These are phyloP conservation scores for Chouioia cunea DNA, from an alignment of 2,888 invertebrate genomes.

Conservation along the genomic window DNA sequence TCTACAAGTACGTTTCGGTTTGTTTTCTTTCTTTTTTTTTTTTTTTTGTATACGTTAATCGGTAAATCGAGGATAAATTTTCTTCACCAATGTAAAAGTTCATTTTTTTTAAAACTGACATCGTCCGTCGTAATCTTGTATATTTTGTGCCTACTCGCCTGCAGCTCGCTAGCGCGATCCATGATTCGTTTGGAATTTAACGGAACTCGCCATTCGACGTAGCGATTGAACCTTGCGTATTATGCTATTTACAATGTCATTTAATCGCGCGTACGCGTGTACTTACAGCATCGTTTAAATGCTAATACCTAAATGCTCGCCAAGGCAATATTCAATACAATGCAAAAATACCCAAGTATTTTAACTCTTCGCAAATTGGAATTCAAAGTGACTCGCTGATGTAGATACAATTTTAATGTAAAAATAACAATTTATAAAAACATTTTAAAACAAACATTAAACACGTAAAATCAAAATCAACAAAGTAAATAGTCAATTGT, in stretches of 20 bases:
- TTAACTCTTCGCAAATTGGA: too few species aligned
- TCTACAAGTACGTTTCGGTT: too few species aligned
- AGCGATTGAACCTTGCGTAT: conserved; percentile 19
- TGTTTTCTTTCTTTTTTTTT: too few species aligned
- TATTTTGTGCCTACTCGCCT: neutral
- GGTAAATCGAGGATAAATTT: too few species aligned
- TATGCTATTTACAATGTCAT: conserved; percentile 39
- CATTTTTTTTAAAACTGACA: neutral
- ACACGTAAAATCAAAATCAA: too few species aligned
- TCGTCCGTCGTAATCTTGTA: neutral
- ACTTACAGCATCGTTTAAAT: conserved; percentile 35
- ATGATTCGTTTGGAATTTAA: conserved; percentile 9
- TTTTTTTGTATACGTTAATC: too few species aligned
- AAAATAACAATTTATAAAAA: neutral
- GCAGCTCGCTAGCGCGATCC: neutral
- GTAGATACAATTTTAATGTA: too few species aligned
- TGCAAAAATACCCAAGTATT: neutral
- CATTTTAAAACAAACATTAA: neutral
- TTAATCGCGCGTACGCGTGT: conserved; percentile 30
- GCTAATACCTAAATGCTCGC: conserved; percentile 16
- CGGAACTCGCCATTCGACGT: conserved; percentile 18
- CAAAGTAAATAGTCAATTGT: too few species aligned
- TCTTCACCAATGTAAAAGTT: neutral
- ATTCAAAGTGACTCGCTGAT: too few species aligned
- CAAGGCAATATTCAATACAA: conserved; percentile 1